Percentiles rank a stretch among this genome's conserved stretches.
Evolutionary conservation across 2,113 vertebrate genomes (phyloP).

Genomic region (Lasiurus cinereus): DNA sequence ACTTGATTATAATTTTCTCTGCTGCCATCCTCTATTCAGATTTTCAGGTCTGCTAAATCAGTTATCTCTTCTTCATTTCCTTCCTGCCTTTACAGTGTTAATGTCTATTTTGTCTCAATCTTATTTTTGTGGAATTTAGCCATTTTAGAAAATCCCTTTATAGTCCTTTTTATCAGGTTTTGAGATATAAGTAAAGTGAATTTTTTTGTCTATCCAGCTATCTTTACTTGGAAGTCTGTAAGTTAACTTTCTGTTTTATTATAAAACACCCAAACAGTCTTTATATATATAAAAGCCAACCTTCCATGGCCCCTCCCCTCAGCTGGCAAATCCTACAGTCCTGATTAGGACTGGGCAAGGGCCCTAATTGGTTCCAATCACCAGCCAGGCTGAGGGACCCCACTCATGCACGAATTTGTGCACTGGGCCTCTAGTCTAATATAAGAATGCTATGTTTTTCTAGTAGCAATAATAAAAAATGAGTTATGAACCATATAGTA

Average conservation of each 20-base stretch:
- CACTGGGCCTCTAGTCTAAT: not conserved
- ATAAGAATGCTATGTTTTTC: not conserved
- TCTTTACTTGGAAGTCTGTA: not conserved
- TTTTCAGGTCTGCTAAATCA: not conserved
- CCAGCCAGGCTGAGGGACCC: no score
- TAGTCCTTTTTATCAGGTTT: conserved; percentile 25
- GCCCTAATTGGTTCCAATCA: no score
- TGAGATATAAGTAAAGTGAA: not conserved
- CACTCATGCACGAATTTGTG: no score
- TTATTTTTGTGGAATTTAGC: not conserved
- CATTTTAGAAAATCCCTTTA: not conserved
- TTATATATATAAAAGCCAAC: not conserved
- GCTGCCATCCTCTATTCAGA: not conserved
- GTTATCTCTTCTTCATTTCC: not conserved
- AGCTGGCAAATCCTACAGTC: no score
- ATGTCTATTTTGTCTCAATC: not conserved
- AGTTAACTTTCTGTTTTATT: conserved; percentile 4
- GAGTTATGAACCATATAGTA: not conserved
- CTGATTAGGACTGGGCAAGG: no score
- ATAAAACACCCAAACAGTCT: not conserved
- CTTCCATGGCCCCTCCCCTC: no score
- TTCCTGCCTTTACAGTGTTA: not conserved
- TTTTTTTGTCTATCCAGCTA: not conserved
- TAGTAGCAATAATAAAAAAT: conserved; percentile 25
- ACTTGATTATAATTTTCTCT: not conserved